Evolutionary conservation across 2,113 vertebrate genomes (phyloP).

Genomic region (Hippopotamus amphibius): DNA sequence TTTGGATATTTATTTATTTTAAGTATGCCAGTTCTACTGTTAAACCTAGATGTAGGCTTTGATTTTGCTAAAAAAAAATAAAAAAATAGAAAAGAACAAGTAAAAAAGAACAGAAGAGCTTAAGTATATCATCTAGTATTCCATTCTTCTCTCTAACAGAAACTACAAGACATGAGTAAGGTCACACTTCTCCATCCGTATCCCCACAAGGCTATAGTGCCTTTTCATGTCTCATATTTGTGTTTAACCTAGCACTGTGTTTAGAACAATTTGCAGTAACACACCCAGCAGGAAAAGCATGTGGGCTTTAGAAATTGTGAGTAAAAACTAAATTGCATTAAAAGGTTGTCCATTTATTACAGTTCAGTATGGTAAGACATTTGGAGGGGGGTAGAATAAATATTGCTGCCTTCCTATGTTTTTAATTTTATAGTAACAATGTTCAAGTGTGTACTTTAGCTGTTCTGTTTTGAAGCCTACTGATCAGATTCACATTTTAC

Average conservation of each 20-base stretch:
- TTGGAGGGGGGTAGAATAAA: not conserved
- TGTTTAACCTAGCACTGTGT: not conserved
- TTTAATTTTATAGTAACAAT: conserved; percentile 46
- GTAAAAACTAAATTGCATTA: conserved; percentile 16
- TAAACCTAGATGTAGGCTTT: not conserved
- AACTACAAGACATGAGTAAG: not conserved
- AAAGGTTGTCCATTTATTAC: not conserved
- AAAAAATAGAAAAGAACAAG: not conserved
- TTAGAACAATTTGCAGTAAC: conserved; percentile 44
- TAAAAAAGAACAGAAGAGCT: not conserved
- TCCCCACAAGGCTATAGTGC: not conserved
- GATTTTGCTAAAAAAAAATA: not conserved
- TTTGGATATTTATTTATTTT: conserved; percentile 40
- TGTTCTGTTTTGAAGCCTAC: conserved; percentile 47
- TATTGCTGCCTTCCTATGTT: conserved; percentile 23
- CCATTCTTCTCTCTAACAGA: conserved; percentile 20
- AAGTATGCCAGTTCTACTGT: not conserved
- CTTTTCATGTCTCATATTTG: not conserved
- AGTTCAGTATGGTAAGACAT: not conserved
- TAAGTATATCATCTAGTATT: not conserved
- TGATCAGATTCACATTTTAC: conserved; percentile 1
- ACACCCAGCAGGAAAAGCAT: not conserved
- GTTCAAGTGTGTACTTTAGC: conserved; percentile 10
- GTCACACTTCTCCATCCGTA: not conserved
- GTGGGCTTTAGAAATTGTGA: conserved; percentile 5